Percentiles rank a stretch among this genome's conserved stretches.
These are phyloP conservation scores for Chionis minor DNA, from an alignment of 2,113 vertebrate species.

Conservation along the genomic window DNA sequence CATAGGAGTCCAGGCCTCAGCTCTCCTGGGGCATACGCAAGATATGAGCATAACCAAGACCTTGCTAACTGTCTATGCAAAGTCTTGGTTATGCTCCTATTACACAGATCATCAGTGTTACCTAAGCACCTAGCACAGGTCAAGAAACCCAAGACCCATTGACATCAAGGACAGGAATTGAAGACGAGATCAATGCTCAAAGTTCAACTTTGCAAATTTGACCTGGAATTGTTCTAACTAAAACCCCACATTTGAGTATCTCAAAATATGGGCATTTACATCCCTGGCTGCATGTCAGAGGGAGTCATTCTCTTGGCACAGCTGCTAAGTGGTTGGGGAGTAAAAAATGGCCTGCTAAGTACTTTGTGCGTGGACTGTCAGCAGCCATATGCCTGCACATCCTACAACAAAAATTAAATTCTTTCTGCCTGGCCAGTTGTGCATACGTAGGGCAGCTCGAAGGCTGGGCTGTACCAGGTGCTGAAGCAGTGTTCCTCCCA, in stretches of 20 bases:
- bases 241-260: neutral
- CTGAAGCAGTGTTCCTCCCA: neutral
- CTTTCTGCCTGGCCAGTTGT: neutral
- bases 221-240: neutral
- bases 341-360: neutral
- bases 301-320: neutral
- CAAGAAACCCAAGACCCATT: neutral
- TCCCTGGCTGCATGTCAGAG: neutral
- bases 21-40: neutral
- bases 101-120: neutral
- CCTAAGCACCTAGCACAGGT: neutral
- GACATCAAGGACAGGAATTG: neutral
- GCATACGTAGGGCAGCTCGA: accelerated
- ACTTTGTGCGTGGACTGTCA: neutral
- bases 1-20: neutral
- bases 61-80: neutral
- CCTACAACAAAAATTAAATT: neutral
- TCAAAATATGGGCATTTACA: neutral
- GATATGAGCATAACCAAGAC: neutral
- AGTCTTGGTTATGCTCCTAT: neutral
- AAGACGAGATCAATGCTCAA: neutral
- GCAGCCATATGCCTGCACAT: neutral
- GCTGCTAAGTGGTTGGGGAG: neutral
- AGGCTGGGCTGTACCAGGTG: neutral
- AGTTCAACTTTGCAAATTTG: neutral